A percentile compares a stretch with the other conserved stretches of the same genome.
Conservation (phyloP, 2,113 vertebrate species). For the Pelmatolapia mariae region DNA sequence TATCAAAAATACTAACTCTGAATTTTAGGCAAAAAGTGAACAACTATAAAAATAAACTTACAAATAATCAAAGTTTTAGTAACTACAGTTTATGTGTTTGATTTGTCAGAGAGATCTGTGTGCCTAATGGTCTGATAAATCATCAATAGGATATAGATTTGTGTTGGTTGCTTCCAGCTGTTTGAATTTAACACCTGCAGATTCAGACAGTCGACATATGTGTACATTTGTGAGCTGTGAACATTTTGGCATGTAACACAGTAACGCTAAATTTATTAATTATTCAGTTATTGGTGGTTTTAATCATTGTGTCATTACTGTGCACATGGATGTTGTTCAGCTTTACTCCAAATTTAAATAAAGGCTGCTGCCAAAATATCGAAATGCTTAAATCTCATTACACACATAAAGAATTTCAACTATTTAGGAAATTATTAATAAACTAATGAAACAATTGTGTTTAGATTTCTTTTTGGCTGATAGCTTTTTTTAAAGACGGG, state of each 20-base stretch:
- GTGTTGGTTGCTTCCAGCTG: neutral
- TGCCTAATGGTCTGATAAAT: neutral
- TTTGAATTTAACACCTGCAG: neutral
- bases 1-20: neutral
- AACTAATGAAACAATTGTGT: neutral
- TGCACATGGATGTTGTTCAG: neutral
- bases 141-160: neutral
- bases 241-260: neutral
- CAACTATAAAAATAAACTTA: neutral
- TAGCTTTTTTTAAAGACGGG: neutral
- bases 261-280: neutral
- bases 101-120: neutral
- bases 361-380: neutral
- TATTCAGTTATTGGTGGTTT: neutral
- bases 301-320: neutral
- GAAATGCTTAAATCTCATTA: neutral
- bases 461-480: neutral
- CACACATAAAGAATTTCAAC: neutral
- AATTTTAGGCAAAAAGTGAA: neutral
- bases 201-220: neutral
- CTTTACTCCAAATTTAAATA: neutral
- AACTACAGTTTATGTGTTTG: neutral
- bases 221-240: neutral
- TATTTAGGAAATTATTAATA: neutral
- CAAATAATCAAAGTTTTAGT: neutral